Percentiles rank a stretch among this genome's conserved stretches.
Conservation (phyloP, 64 coral and sea anemone genomes). For the Pocillopora damicornis region DNA sequence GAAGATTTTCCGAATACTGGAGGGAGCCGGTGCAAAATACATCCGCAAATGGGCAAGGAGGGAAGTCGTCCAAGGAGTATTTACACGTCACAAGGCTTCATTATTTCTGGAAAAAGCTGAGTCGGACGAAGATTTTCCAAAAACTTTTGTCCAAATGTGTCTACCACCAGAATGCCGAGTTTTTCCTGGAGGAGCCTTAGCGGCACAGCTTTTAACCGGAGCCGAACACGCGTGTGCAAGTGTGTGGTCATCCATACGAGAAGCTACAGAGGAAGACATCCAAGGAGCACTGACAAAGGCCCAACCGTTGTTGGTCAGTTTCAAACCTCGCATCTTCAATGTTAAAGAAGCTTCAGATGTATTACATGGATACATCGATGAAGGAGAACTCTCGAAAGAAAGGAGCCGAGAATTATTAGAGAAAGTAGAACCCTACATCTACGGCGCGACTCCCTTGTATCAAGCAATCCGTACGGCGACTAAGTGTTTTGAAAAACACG, state of each 20-base stretch:
- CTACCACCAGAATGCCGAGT: slow-evolving; percentile 9
- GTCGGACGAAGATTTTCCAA: background rate
- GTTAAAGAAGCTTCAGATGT: slow-evolving; percentile 47
- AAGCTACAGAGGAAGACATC: background rate
- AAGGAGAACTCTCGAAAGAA: slow-evolving; percentile 18
- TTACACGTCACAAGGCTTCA: background rate
- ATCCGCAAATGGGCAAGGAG: slow-evolving; percentile 36
- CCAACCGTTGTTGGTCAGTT: background rate
- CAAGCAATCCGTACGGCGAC: background rate
- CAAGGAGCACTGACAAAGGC: slow-evolving; percentile 14
- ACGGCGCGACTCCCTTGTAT: slow-evolving; percentile 25
- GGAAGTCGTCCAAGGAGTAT: background rate
- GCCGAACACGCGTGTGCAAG: background rate
- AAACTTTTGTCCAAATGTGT: slow-evolving; percentile 2
- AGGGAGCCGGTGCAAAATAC: slow-evolving; percentile 5
- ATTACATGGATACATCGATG: slow-evolving; percentile 16
- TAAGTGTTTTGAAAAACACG: background rate
- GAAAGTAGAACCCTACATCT: slow-evolving; percentile 18
- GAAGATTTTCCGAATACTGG: slow-evolving; percentile 19
- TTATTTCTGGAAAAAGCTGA: background rate
- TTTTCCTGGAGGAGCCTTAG: background rate
- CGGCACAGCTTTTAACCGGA: no score
- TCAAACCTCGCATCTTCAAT: background rate
- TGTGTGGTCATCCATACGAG: background rate
- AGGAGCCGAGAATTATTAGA: background rate